phyloP scores from a whole-genome alignment of 1,140 invertebrate species.

The Brachionus calyciflorus region DNA sequence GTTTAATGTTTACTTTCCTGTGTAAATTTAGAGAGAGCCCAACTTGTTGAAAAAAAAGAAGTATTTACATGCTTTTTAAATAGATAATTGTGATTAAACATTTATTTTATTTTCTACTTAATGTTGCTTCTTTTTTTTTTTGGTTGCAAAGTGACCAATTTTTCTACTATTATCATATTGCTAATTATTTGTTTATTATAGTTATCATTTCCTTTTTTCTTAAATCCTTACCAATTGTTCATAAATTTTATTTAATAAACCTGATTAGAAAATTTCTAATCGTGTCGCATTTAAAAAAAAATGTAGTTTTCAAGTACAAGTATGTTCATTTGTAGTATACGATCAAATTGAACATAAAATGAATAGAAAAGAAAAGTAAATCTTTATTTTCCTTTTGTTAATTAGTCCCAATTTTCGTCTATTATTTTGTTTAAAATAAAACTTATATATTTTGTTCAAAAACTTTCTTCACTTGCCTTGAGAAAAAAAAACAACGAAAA shows the following conservation, averaged over 20 bases:
- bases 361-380: neutral
- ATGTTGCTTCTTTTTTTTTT: neutral
- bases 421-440: neutral
- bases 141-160: neutral
- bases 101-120: neutral
- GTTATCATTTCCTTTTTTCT: conserved; percentile 18
- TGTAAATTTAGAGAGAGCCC: too few relatives aligned
- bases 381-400: conserved; percentile 29
- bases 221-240: too few relatives aligned
- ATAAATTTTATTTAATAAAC: neutral
- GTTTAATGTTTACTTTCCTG: too few relatives aligned
- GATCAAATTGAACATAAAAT: neutral
- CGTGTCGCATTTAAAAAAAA: conserved; percentile 18
- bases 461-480: neutral
- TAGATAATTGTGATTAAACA: too few relatives aligned
- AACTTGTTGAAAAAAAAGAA: too few relatives aligned
- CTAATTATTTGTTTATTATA: neutral
- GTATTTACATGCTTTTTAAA: too few relatives aligned
- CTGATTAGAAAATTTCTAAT: conserved; percentile 6
- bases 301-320: too few relatives aligned
- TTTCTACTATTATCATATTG: neutral
- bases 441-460: conserved; percentile 13
- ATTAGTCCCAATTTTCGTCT: conserved; percentile 17
- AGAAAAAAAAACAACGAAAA: neutral
- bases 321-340: too few relatives aligned